Conservation (phyloP, 64 coral and sea anemone genomes). For the Porites australiensis region DNA sequence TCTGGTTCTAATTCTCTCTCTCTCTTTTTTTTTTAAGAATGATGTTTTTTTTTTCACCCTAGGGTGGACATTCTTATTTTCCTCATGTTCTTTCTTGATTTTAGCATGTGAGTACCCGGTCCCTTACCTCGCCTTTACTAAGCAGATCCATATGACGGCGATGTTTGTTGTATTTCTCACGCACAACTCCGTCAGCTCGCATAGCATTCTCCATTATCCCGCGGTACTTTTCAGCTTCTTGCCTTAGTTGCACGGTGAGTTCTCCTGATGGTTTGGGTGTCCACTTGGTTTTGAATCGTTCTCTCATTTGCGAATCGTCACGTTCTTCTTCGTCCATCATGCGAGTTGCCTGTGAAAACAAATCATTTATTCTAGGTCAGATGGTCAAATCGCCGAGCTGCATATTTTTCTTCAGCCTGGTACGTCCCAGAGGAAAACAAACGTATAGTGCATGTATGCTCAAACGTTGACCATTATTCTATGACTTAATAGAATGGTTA, state of each 20-base stretch:
- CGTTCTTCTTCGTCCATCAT: constrained; percentile 98
- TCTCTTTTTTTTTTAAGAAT: no score
- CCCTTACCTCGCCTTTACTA: constrained; percentile 90
- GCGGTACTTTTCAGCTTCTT: constrained; percentile 90
- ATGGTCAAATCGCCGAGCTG: no score
- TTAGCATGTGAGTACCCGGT: background rate
- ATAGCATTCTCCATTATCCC: constrained; percentile 93
- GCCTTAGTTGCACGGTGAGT: constrained; percentile 81
- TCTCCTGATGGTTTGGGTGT: constrained; percentile 94
- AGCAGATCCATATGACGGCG: constrained; percentile 85
- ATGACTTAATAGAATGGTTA: no score
- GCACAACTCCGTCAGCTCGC: constrained; percentile 87
- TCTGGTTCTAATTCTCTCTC: no score
- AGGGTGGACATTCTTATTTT: no score
- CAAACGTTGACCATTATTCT: no score
- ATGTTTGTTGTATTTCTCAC: constrained; percentile 94
- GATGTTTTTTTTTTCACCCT: no score
- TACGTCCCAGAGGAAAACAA: background rate
- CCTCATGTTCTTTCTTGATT: no score
- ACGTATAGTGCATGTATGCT: background rate
- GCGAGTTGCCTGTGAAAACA: constrained; percentile 65
- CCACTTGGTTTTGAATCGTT: constrained; percentile 93
- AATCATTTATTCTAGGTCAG: background rate
- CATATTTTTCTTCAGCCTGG: background rate
- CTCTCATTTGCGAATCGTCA: constrained; percentile 94